Base-by-base conservation (phyloP, 2,797 vertebrate genomes). In the Enteromius fasciolatus region DNA sequence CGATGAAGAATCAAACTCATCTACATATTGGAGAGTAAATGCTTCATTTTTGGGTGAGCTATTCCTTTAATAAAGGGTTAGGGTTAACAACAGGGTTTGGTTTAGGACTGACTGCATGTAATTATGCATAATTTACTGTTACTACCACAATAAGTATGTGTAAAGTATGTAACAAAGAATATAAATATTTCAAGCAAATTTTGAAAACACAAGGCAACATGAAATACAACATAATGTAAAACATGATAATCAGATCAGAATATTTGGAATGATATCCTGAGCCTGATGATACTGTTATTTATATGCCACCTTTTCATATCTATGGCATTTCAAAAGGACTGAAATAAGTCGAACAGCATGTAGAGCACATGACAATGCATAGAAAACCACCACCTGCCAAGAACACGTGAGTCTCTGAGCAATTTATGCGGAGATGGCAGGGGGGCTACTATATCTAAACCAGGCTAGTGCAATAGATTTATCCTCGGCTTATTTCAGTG, bases 401-500 rank as follows among this genome's bases (percentile, higher is more conserved):
- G 23, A 57, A 70, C 9, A n/a, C 15, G 28, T 36, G 36, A 70
- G 66, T 50, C 66, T 70, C 66, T 70, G 17, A 44, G 66, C 36
- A 80, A 80, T 69, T 14, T 52, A 48, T 78, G 63, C 31, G 1
- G 76, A 33, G 78, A 52, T 0, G 0, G 15, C 2, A 25, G 39
- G 41, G 68, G 79, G 79, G 28, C n/a, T 74, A 64, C 73, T 82
- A 75, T 81, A 80, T 81, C 69, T 70, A 68, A 61, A 46, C 50
- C 28, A 25, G 61, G 61, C 44, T 41, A 79, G 46, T 28, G 63
- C 63, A 52, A 63, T 70, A 63, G 50, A 70, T 48, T 76, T 15
- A 76, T 83, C 31, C 54, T 72, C 70, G 33, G 33, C 64, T 70
- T 39, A 63, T 81, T 66, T 72, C 5, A 0, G 36, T 81, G 52